A percentile compares a stretch with the other conserved stretches of the same genome.
Conservation (phyloP, 2,888 invertebrate genomes). For the Drosophila nigricruria region DNA sequence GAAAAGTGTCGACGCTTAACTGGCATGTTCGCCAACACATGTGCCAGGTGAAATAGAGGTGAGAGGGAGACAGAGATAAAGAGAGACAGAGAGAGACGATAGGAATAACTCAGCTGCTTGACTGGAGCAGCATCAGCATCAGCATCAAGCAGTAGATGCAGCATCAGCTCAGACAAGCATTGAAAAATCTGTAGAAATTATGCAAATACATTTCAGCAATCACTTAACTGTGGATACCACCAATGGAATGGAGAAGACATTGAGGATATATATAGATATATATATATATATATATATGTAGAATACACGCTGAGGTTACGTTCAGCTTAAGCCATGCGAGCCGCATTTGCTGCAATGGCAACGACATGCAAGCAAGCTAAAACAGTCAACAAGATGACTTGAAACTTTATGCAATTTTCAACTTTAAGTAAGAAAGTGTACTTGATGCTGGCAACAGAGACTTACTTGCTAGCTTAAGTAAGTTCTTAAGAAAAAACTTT, state of each 20-base stretch:
- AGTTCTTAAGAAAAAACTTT: neutral
- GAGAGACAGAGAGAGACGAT: neutral
- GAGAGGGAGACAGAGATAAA: neutral
- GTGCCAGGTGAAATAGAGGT: slow-evolving; percentile 38
- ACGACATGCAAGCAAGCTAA: slow-evolving; percentile 6
- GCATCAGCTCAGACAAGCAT: slow-evolving; percentile 57
- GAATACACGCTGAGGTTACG: neutral
- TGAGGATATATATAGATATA: neutral
- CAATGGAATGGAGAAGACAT: slow-evolving; percentile 17
- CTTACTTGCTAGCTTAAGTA: neutral
- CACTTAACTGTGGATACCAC: slow-evolving; percentile 66
- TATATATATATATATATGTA: neutral
- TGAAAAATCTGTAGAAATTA: slow-evolving; percentile 80
- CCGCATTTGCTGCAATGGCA: slow-evolving; percentile 2
- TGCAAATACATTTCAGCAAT: slow-evolving; percentile 81
- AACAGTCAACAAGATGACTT: slow-evolving; percentile 35
- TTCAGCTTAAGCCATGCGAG: slow-evolving; percentile 15
- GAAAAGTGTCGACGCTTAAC: slow-evolving; percentile 64
- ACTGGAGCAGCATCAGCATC: slow-evolving; percentile 11
- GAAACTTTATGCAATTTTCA: slow-evolving; percentile 9
- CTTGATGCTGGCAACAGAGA: no score
- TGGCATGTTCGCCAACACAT: slow-evolving; percentile 67
- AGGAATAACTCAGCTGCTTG: slow-evolving; percentile 37
- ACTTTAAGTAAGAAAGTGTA: neutral
- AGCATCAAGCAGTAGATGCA: slow-evolving; percentile 57